These are phyloP conservation scores for Melanchra persicariae DNA, from an alignment of 2,888 invertebrate species.

Conservation along the genomic window DNA sequence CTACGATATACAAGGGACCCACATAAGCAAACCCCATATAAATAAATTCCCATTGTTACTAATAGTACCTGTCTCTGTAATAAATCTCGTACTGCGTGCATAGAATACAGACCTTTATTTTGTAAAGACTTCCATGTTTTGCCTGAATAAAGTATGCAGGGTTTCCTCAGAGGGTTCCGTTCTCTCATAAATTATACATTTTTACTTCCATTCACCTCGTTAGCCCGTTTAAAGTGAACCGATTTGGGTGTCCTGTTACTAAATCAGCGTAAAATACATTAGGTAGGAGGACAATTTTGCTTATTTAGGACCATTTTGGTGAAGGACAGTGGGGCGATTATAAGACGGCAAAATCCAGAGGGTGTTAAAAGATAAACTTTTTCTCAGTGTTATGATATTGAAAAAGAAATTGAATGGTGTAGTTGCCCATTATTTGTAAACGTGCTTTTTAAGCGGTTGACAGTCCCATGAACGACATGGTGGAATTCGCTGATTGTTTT, in stretches of 20 bases:
- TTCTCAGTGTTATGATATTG: too few relatives aligned
- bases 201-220: slow-evolving; percentile 55
- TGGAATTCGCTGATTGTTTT: too few relatives aligned
- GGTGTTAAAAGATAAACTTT: too few relatives aligned
- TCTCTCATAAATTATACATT: slow-evolving; percentile 63
- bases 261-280: slow-evolving; percentile 38
- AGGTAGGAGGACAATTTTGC: not conserved
- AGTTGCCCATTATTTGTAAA: too few relatives aligned
- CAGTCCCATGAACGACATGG: too few relatives aligned
- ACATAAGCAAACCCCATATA: not conserved
- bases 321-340: not conserved
- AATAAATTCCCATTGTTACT: slow-evolving; percentile 12
- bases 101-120: slow-evolving; percentile 29
- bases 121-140: slow-evolving; percentile 32
- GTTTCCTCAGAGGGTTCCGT: slow-evolving; percentile 23
- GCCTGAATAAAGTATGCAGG: slow-evolving; percentile 42
- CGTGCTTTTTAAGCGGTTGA: too few relatives aligned
- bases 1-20: not conserved
- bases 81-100: slow-evolving; percentile 26
- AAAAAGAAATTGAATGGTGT: too few relatives aligned
- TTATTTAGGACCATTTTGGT: not conserved
- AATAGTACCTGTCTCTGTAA: slow-evolving; percentile 24
- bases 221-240: slow-evolving; percentile 49
- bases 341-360: too few relatives aligned
- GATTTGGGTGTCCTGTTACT: slow-evolving; percentile 49